A percentile compares a stretch with the other conserved stretches of the same genome.
phyloP scores from a whole-genome alignment of 2,113 vertebrate genomes.

The Clarias macrocephalus region DNA sequence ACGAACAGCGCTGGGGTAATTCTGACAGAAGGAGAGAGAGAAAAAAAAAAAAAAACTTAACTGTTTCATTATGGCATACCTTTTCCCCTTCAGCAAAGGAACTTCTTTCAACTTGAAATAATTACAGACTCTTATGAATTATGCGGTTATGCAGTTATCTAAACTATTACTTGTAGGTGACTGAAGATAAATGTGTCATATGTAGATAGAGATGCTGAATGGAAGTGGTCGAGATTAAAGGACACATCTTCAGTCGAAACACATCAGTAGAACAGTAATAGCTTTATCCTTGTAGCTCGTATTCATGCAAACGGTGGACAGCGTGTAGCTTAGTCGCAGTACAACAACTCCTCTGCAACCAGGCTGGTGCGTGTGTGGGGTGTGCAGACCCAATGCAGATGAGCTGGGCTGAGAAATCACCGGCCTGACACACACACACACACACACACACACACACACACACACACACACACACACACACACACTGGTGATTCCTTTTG shows the following conservation, averaged over 20 bases:
- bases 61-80: conserved; percentile 41
- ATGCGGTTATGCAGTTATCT: not conserved
- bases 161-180: conserved; percentile 9
- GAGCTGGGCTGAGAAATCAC: conserved; percentile 56
- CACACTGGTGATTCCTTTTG: conserved; percentile 52
- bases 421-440: conserved; percentile 41
- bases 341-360: not conserved
- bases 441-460: conserved; percentile 9
- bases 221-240: not conserved
- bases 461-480: conserved; percentile 18
- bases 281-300: conserved; percentile 7
- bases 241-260: not conserved
- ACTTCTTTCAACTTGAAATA: conserved; percentile 26
- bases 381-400: conserved; percentile 45
- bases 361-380: not conserved
- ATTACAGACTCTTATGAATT: conserved; percentile 2
- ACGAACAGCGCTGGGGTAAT: conserved; percentile 24
- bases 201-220: not conserved
- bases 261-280: not conserved
- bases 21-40: conserved; percentile 32
- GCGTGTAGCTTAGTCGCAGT: not conserved
- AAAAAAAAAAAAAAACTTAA: conserved; percentile 30
- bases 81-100: conserved; percentile 16
- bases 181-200: conserved; percentile 9
- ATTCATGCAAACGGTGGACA: not conserved